A percentile compares a stretch with the other conserved stretches of the same genome.
Evolutionary conservation across 2,113 vertebrate species (phyloP).

Genomic region (Fukomys damarensis): DNA sequence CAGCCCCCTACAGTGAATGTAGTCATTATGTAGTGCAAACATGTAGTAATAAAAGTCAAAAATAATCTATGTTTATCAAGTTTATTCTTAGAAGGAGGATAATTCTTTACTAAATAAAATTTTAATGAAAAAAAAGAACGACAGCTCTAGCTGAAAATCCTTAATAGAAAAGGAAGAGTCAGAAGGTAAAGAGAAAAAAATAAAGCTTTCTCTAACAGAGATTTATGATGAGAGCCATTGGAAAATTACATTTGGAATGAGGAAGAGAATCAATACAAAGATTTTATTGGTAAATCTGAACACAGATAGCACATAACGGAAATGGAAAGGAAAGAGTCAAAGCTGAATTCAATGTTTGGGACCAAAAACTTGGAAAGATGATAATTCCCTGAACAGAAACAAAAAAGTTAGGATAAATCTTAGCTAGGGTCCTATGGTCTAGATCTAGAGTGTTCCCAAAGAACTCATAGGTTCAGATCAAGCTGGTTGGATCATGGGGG

Average conservation of each 20-base stretch:
- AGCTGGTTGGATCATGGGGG: neutral
- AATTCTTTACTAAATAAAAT: constrained; percentile 68
- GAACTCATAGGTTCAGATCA: neutral
- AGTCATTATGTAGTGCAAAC: neutral
- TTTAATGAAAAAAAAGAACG: constrained; percentile 59
- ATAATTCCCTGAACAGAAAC: neutral
- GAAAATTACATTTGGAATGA: neutral
- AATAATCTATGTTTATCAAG: constrained; percentile 46
- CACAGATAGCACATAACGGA: neutral
- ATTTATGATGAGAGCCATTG: neutral
- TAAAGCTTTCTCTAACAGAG: neutral
- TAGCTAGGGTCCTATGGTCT: neutral
- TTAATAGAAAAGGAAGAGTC: neutral
- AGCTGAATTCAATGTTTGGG: neutral
- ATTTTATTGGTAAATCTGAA: constrained; percentile 6
- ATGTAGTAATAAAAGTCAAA: neutral
- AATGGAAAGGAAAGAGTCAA: neutral
- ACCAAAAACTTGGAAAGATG: neutral
- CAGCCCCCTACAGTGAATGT: neutral
- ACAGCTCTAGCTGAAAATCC: neutral
- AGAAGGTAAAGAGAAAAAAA: neutral
- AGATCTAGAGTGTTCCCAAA: neutral
- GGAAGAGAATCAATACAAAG: neutral
- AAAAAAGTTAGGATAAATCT: neutral
- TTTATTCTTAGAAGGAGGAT: constrained; percentile 69